Evolutionary conservation across 2,888 invertebrate species (phyloP).

Genomic region (Xestia sexstrigata): DNA sequence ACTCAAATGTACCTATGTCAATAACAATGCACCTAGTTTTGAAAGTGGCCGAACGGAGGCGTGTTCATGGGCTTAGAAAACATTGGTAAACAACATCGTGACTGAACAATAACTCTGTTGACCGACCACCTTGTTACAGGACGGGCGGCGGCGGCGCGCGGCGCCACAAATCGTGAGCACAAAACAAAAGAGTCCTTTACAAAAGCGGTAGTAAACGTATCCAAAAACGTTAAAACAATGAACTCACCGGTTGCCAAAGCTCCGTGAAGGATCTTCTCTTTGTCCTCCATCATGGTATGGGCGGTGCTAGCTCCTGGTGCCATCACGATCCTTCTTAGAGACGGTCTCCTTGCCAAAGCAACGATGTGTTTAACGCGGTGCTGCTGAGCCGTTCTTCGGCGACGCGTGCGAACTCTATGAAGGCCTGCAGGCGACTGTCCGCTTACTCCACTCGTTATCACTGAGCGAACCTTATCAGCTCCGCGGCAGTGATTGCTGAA

Average conservation of each 20-base stretch:
- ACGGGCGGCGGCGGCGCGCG: too few species aligned
- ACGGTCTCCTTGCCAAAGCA: conserved; percentile 86
- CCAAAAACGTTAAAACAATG: conserved; percentile 42
- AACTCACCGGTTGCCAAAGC: conserved; percentile 81
- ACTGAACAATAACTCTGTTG: conserved; percentile 55
- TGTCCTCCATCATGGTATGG: conserved; percentile 89
- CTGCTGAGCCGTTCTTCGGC: conserved; percentile 81
- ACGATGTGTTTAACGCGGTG: conserved; percentile 84
- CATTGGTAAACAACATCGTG: conserved; percentile 60
- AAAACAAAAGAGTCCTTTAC: conserved; percentile 56
- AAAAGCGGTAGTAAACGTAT: conserved; percentile 50
- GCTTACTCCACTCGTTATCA: conserved; percentile 85
- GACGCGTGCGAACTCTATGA: conserved; percentile 88
- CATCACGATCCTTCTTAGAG: conserved; percentile 89
- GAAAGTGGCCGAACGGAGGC: conserved; percentile 62
- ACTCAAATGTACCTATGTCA: conserved; percentile 68
- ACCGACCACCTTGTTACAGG: conserved; percentile 3
- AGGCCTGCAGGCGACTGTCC: conserved; percentile 86
- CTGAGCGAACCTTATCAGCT: conserved; percentile 87
- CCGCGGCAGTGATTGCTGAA: conserved; percentile 87
- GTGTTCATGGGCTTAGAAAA: conserved; percentile 62
- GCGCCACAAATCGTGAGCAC: conserved; percentile 9
- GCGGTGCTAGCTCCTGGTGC: conserved; percentile 90
- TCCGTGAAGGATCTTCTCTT: conserved; percentile 86
- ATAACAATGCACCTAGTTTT: conserved; percentile 60